Evolutionary conservation across 64 coral and sea anemone genomes (phyloP).

Genomic region (Dendrophyllia cribrosa): DNA sequence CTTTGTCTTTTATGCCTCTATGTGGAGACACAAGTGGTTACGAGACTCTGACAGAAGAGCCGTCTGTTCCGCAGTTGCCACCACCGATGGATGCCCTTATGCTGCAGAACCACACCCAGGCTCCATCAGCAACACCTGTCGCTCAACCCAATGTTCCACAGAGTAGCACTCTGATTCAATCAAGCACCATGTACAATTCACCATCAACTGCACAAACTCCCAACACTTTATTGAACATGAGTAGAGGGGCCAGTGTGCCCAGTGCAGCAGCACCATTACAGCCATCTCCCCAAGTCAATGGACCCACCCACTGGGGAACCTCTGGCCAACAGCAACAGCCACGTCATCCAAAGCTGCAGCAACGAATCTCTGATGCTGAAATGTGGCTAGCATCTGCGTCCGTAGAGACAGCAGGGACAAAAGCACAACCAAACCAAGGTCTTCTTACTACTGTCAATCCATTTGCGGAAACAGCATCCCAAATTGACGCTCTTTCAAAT

Average conservation of each 20-base stretch:
- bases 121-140: constrained; percentile 7
- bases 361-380: constrained; percentile 80
- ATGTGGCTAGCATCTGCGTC: constrained; percentile 87
- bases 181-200: constrained; percentile 22
- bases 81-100: constrained; percentile 68
- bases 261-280: constrained; percentile 58
- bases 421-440: constrained; percentile 72
- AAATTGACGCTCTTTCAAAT: constrained; percentile 88
- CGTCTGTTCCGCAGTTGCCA: constrained; percentile 83
- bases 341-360: background rate
- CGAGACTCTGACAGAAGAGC: constrained; percentile 88
- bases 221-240: constrained; percentile 14
- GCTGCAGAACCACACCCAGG: background rate
- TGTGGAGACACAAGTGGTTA: constrained; percentile 78
- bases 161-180: constrained; percentile 36
- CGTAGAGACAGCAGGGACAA: constrained; percentile 39
- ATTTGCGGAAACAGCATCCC: constrained; percentile 65
- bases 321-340: background rate
- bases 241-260: constrained; percentile 7
- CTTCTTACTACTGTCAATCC: constrained; percentile 88
- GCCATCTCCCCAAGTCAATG: constrained; percentile 42
- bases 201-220: constrained; percentile 23
- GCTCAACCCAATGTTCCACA: constrained; percentile 9
- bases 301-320: background rate
- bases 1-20: constrained; percentile 85